These are phyloP conservation scores for Pseudomyrmex dendroicus DNA, from an alignment of 1,140 invertebrate species.

Conservation along the genomic window DNA sequence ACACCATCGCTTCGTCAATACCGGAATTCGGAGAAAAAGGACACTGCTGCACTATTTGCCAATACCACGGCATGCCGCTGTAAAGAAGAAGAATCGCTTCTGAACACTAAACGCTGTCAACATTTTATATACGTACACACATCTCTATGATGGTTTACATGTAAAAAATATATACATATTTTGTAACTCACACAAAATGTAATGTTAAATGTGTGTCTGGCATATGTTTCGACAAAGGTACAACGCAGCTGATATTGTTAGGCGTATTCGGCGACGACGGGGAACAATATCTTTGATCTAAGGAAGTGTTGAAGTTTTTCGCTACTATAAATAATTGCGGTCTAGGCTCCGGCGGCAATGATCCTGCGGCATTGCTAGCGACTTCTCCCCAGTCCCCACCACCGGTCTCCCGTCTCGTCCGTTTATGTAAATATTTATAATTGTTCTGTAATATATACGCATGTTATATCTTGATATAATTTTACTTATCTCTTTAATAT, in stretches of 20 bases:
- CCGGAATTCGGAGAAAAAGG: conserved; percentile 66
- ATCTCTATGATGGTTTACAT: conserved; percentile 1
- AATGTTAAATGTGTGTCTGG: conserved; percentile 80
- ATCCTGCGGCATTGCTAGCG: conserved; percentile 82
- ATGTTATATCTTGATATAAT: neutral
- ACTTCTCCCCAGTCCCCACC: conserved; percentile 82
- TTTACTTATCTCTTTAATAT: neutral
- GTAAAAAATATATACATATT: conserved; percentile 3
- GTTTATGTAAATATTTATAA: conserved; percentile 82
- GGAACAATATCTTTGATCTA: conserved; percentile 82
- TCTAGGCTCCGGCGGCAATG: conserved; percentile 80
- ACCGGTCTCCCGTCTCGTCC: conserved; percentile 76
- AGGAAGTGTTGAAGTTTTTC: conserved; percentile 80
- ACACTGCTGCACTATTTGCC: conserved; percentile 81
- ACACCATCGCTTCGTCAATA: conserved; percentile 76
- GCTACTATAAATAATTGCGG: conserved; percentile 79
- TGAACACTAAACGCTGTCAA: neutral
- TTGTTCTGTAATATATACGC: conserved; percentile 67
- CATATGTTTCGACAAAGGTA: conserved; percentile 83
- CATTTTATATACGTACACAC: neutral
- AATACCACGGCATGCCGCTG: conserved; percentile 82
- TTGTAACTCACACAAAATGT: conserved; percentile 78
- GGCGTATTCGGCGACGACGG: conserved; percentile 73
- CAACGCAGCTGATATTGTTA: conserved; percentile 80
- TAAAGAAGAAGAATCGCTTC: conserved; percentile 24